phyloP scores from a whole-genome alignment of 2,797 vertebrate species.

The Diglossa cyanea region DNA sequence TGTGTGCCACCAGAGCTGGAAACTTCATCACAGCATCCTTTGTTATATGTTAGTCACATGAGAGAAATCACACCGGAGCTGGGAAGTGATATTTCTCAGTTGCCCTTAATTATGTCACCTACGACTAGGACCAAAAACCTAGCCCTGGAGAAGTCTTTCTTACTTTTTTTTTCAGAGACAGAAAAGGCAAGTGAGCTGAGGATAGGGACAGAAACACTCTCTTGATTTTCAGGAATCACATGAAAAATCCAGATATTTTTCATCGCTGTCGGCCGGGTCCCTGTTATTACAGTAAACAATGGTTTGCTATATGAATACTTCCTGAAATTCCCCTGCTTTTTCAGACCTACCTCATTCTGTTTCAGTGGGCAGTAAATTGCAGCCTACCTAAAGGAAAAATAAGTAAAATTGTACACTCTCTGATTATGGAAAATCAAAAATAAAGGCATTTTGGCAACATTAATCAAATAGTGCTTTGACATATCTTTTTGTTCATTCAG shows the following conservation, averaged over 20 bases:
- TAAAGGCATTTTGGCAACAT: neutral
- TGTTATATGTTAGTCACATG: neutral
- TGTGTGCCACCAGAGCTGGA: neutral
- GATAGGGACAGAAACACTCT: neutral
- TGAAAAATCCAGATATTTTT: neutral
- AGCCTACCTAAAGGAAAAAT: neutral
- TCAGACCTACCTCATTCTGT: neutral
- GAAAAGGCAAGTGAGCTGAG: neutral
- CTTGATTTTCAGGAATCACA: neutral
- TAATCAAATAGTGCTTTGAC: neutral
- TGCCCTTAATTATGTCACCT: neutral
- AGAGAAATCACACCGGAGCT: neutral
- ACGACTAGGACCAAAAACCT: neutral
- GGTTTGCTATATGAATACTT: neutral
- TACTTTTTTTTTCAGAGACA: neutral
- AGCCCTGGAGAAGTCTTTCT: neutral
- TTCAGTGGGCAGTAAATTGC: neutral
- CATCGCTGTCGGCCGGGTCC: accelerated
- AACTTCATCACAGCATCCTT: neutral
- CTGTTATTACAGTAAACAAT: neutral
- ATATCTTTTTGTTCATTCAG: neutral
- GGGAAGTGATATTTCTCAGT: neutral
- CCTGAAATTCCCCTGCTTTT: neutral
- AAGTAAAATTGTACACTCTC: neutral
- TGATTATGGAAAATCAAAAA: neutral